Evolutionary conservation across 2,888 invertebrate species (phyloP), one percentile per base, ranked within the genome.

Genomic region (Notocelia uddmanniana): DNA sequence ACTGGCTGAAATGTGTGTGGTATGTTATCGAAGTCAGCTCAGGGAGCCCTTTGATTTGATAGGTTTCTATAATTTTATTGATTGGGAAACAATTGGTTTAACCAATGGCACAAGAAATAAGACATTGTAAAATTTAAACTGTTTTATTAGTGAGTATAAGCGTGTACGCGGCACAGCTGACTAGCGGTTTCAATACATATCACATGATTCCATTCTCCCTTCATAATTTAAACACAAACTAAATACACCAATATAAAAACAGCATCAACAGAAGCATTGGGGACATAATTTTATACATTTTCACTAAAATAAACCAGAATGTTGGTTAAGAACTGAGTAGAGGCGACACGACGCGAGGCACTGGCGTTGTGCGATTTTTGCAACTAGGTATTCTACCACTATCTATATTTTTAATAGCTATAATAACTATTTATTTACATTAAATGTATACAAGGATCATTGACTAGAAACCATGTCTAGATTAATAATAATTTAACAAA

Each of bases 151-250:
- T 92, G 92, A 92, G 91, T 93, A 90, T 89, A 93, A 92, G 93
- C 93, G 92, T 91, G 92, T 88, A 86, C 82, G 92, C 92, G 91
- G 92, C 92, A 89, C 92, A 85, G 89, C 90, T 93, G 93, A 93
- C 93, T 93, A 93, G 93, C 92, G 87, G 85, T 86, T 87, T 88
- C 86, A 87, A 85, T 85, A 87, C 80, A 86, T 91, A 91, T 92
- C 91, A 92, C 92, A 90, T 89, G 87, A 89, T 90, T 86, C 79
- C 78, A 75, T 82, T 81, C 77, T 77, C 75, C 80, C 76, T 80
- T 82, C 79, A 76, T 74, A 76, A 70, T 81, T 79, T 79, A 80
- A 76, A 74, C 75, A 72, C 75, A 77, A 79, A 77, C 78, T 79
- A 76, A 77, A 66, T 60, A 71, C 45, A 71, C 45, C 21, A 41